phyloP scores from a whole-genome alignment of 2,797 vertebrate genomes.

The Loriculus beryllinus region DNA sequence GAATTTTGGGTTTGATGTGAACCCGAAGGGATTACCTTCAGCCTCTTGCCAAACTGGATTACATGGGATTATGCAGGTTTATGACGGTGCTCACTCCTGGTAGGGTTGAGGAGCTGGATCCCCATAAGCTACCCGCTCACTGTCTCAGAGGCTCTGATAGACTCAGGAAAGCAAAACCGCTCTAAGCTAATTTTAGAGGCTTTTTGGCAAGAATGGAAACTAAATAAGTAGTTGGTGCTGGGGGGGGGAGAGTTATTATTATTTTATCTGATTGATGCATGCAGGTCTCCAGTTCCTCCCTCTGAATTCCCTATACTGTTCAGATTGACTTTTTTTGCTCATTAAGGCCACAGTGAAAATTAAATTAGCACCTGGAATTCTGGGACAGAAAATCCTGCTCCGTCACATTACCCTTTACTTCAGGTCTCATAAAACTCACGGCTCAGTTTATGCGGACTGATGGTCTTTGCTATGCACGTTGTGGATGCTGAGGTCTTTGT shows the following conservation, averaged over 20 bases:
- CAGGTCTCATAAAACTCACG: not conserved
- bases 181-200: not conserved
- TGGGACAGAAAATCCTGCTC: not conserved
- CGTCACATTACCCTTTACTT: not conserved
- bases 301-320: not conserved
- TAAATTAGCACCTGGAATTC: not conserved
- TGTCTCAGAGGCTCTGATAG: not conserved
- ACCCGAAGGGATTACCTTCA: not conserved
- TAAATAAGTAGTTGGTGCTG: not conserved
- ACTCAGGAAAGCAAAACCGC: not conserved
- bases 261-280: not conserved
- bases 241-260: fast-evolving
- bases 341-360: not conserved
- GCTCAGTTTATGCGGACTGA: not conserved
- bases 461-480: not conserved
- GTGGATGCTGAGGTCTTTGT: not conserved
- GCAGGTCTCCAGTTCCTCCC: not conserved
- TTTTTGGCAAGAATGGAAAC: not conserved
- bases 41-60: not conserved
- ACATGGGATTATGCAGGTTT: fast-evolving
- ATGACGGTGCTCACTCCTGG: not conserved
- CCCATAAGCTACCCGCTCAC: no score
- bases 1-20: not conserved
- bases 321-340: not conserved
- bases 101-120: not conserved